Conservation (phyloP, 2,797 vertebrate genomes). For the Pogonophryne albipinna region DNA sequence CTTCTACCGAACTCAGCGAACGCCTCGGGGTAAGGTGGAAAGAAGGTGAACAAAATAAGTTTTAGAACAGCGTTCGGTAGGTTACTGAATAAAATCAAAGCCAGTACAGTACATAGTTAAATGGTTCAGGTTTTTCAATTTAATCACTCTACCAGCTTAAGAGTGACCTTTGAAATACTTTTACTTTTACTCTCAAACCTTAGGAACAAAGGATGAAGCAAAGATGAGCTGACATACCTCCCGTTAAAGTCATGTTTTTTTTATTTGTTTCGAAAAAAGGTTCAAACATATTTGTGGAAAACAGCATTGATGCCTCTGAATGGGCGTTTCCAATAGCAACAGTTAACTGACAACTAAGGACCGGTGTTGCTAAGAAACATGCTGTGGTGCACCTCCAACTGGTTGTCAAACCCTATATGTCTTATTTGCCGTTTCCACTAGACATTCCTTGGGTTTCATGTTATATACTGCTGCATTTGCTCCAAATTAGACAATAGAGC, state of each 20-base stretch:
- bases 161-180: constrained; percentile 51
- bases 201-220: not conserved
- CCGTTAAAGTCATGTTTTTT: too few species aligned
- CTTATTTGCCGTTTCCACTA: not conserved
- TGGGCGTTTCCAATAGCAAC: constrained; percentile 1
- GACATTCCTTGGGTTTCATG: not conserved
- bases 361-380: not conserved
- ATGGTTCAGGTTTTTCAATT: constrained; percentile 28
- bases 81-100: constrained; percentile 62
- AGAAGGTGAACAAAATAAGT: constrained; percentile 63
- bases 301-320: not conserved
- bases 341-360: not conserved
- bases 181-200: constrained; percentile 39
- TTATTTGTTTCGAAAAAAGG: not conserved
- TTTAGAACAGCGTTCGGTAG: constrained; percentile 40
- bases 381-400: not conserved
- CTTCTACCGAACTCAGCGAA: constrained; percentile 53
- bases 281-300: not conserved
- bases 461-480: not conserved
- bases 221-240: not conserved
- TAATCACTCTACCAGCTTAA: constrained; percentile 21
- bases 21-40: constrained; percentile 74
- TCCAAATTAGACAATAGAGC: not conserved
- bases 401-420: not conserved
- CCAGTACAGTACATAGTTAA: constrained; percentile 41